phyloP scores from a whole-genome alignment of 1,140 invertebrate species.

The Calephelis virginiensis region DNA sequence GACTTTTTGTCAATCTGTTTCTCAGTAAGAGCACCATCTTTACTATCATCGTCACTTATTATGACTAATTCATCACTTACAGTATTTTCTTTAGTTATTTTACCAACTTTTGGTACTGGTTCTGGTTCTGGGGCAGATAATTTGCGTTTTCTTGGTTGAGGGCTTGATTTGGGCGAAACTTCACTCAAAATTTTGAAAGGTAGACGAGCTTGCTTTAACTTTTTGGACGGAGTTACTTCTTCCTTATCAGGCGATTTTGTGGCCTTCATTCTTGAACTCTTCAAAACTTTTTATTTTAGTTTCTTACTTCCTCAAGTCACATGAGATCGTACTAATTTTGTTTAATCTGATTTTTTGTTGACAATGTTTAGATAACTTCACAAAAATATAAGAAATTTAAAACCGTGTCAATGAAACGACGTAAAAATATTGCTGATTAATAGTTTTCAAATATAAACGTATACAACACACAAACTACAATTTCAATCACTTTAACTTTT shows the following conservation, averaged over 20 bases:
- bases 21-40: conserved; percentile 29
- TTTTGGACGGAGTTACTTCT: conserved; percentile 65
- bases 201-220: conserved; percentile 68
- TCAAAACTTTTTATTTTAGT: not conserved
- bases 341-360: not conserved
- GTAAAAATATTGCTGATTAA: no score
- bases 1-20: conserved; percentile 35
- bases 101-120: conserved; percentile 56
- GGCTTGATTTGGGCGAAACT: conserved; percentile 48
- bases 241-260: conserved; percentile 53
- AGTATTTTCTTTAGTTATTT: conserved; percentile 56
- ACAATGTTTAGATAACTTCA: no score
- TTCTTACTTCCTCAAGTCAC: no score
- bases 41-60: conserved; percentile 66
- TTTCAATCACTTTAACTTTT: not conserved
- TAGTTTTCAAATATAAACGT: no score
- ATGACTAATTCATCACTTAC: conserved; percentile 44
- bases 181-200: conserved; percentile 66
- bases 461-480: not conserved
- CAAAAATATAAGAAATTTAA: no score
- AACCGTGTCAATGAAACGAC: no score
- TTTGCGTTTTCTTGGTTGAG: conserved; percentile 60
- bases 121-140: conserved; percentile 51
- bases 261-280: conserved; percentile 56
- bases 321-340: not conserved